Percentiles rank a stretch among this genome's conserved stretches.
phyloP scores from a whole-genome alignment of 1,140 invertebrate genomes.

The Phocides pigmalion region DNA sequence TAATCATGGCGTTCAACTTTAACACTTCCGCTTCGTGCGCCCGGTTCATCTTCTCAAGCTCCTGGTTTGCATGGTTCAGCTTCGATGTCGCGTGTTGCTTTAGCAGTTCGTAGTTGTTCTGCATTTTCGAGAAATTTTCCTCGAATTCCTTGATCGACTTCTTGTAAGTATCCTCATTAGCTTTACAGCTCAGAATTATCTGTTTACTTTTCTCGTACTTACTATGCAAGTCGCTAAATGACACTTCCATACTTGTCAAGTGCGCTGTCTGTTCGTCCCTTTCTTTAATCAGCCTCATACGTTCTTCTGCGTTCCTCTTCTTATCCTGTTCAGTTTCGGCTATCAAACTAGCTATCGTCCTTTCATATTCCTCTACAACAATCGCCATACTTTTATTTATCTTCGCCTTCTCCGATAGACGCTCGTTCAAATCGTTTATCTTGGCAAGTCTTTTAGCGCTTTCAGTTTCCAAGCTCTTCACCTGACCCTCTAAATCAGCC shows the following conservation, averaged over 20 bases:
- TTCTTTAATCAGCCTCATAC: conserved; percentile 76
- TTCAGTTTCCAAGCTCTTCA: conserved; percentile 60
- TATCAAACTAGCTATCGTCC: conserved; percentile 87
- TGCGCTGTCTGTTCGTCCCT: conserved; percentile 89
- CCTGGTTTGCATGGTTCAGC: conserved; percentile 84
- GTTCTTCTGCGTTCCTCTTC: conserved; percentile 72
- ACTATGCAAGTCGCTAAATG: conserved; percentile 91
- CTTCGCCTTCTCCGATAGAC: conserved; percentile 62
- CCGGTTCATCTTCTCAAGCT: conserved; percentile 87
- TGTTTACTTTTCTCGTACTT: conserved; percentile 82
- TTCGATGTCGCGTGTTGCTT: conserved; percentile 80
- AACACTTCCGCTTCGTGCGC: conserved; percentile 87
- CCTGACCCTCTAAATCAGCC: conserved; percentile 61
- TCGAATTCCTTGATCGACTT: conserved; percentile 72
- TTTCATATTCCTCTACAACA: conserved; percentile 88
- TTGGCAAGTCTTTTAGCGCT: conserved; percentile 63
- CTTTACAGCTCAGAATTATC: conserved; percentile 74
- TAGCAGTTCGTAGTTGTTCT: conserved; percentile 76
- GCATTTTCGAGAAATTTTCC: conserved; percentile 74
- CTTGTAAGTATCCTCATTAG: conserved; percentile 72
- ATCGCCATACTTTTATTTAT: conserved; percentile 80
- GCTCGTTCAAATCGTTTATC: conserved; percentile 66
- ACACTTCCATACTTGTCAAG: conserved; percentile 89
- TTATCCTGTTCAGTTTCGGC: conserved; percentile 85
- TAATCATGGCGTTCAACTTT: conserved; percentile 89